These are phyloP conservation scores for Natrix natrix DNA, from an alignment of 2,797 vertebrate genomes.

Conservation along the genomic window DNA sequence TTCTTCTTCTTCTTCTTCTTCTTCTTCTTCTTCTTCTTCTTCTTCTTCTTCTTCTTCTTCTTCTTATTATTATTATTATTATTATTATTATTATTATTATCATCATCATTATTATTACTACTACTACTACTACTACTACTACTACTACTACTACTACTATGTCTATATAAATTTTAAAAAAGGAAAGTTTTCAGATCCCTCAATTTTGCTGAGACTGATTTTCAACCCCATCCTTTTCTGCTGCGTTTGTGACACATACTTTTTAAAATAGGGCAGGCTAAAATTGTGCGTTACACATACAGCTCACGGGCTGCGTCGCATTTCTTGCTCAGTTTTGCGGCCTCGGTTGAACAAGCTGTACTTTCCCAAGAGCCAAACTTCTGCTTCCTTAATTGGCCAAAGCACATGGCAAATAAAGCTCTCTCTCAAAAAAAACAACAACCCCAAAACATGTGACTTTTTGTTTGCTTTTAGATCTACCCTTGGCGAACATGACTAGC, in stretches of 20 bases:
- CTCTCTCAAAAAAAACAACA: conserved; percentile 21
- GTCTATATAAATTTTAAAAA: too few species aligned
- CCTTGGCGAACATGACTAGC: conserved; percentile 15
- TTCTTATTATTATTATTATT: too few species aligned
- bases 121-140: too few species aligned
- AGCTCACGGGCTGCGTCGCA: neutral
- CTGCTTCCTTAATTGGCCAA: conserved; percentile 21
- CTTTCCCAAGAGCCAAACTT: neutral
- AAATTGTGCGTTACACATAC: too few species aligned
- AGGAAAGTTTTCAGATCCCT: neutral
- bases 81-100: too few species aligned
- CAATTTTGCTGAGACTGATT: neutral
- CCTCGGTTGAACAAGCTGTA: neutral
- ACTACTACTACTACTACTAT: too few species aligned
- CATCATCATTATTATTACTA: too few species aligned
- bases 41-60: too few species aligned
- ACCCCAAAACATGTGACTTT: neutral
- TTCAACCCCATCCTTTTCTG: neutral
- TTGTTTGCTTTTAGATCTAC: neutral
- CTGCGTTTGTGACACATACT: neutral
- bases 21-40: too few species aligned
- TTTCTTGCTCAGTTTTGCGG: too few species aligned
- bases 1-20: too few species aligned
- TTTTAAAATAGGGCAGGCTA: neutral
- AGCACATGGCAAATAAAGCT: conserved; percentile 28